Percentiles rank a stretch among this genome's conserved stretches.
These are phyloP conservation scores for Pseudococcus longispinus DNA, from an alignment of 2,888 invertebrate genomes.

Conservation along the genomic window DNA sequence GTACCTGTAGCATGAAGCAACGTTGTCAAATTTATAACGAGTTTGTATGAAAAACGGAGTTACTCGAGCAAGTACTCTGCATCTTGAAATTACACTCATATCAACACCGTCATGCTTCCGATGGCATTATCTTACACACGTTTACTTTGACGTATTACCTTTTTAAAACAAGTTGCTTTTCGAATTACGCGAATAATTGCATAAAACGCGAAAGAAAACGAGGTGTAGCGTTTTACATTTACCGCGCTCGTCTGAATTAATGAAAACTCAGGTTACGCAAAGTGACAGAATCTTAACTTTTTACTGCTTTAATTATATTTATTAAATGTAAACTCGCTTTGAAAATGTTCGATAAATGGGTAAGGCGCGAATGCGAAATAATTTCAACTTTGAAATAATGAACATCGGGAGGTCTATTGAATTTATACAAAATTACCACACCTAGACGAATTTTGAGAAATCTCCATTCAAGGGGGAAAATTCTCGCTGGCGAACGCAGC, in stretches of 20 bases:
- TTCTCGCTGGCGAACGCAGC: not conserved
- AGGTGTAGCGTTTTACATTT: not conserved
- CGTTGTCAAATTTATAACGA: not conserved
- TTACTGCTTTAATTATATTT: slow-evolving; percentile 15
- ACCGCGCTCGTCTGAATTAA: not conserved
- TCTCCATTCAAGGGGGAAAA: not conserved
- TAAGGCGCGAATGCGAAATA: not conserved
- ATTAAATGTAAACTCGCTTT: not conserved
- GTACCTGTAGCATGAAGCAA: not conserved
- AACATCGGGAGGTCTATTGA: slow-evolving; percentile 17
- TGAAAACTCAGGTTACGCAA: not conserved
- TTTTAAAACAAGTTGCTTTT: not conserved
- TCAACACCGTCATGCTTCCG: not conserved
- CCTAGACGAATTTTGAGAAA: not conserved
- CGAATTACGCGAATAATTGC: not conserved
- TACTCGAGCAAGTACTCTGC: not conserved
- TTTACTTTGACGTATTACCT: not conserved
- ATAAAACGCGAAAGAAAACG: not conserved
- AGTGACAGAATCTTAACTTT: slow-evolving; percentile 4
- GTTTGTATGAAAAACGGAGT: not conserved
- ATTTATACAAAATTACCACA: not conserved
- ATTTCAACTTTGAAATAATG: not conserved
- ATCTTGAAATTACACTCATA: not conserved
- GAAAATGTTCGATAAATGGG: not conserved
- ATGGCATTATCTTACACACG: not conserved